Evolutionary conservation across 2,888 invertebrate genomes (phyloP), one percentile per base, ranked within the genome.

Genomic region (Candidula unifasciata): DNA sequence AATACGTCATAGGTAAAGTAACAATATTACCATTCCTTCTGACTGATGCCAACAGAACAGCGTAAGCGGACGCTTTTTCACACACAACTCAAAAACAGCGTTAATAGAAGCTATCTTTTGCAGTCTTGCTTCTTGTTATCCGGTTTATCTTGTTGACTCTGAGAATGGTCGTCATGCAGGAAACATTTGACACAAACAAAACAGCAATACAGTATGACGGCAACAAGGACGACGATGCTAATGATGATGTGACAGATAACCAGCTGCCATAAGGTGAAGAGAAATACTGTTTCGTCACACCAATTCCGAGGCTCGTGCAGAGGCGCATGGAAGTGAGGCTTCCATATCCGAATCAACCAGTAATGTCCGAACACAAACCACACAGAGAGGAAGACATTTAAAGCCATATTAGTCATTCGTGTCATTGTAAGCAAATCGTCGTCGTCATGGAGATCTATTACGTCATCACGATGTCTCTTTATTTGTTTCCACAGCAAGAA

Each of bases 321-420:
- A 0, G 95, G 95, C 0, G 96, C 96, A 0, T 95, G 94, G 93
- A 95, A 97, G 90, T 96, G 96, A 0, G 97, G 97, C 96, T 96
- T 96, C 95, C 96, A 96, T 92, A 97, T 96, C 87, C 95, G 95
- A 73, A 96, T 94, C 27, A 96, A 96, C 97, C 97, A 97, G 92
- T 96, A 96, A 94, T 96, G 97, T 52, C 97, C 97, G 88, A 96
- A 95, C 0, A 95, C 95, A 91, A 97, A 97, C 97, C 97, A 97
- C 76, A 95, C 94, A 90, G 96, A 93, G 10, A 97, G 95, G 93
- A 97, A 96, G 80, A 95, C 92, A 71, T 96, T 95, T n/a, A 97
- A 95, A 0, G 94, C 94, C 27, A 95, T 94, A 88, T 96, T 96
- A 18, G 96, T 96, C 86, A 96, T 94, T 88, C 94, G 95, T 90